These are phyloP conservation scores for Drosophila formosana DNA, from an alignment of 2,888 invertebrate genomes.

Conservation along the genomic window DNA sequence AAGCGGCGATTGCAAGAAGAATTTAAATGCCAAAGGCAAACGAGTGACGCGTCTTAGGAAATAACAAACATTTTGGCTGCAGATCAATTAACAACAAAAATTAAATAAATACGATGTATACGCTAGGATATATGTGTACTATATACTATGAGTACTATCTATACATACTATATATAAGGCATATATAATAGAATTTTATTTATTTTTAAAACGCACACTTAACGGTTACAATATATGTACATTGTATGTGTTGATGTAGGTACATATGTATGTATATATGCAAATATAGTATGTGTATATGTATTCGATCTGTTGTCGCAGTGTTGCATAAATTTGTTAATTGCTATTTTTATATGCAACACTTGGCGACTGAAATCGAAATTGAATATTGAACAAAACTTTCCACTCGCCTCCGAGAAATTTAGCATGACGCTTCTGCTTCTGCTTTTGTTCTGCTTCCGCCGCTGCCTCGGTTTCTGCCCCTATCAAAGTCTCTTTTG, in stretches of 20 bases:
- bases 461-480: constrained; percentile 2
- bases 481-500: not conserved
- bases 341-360: constrained; percentile 71
- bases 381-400: constrained; percentile 66
- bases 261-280: constrained; percentile 2
- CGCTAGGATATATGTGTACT: constrained; percentile 15
- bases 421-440: constrained; percentile 45
- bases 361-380: constrained; percentile 60
- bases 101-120: constrained; percentile 1
- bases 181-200: constrained; percentile 24
- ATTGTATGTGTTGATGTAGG: not conserved
- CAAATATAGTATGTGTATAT: constrained; percentile 3
- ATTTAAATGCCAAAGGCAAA: constrained; percentile 37
- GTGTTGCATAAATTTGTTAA: constrained; percentile 77
- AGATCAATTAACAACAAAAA: constrained; percentile 44
- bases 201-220: constrained; percentile 57
- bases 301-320: constrained; percentile 31
- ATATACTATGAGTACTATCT: constrained; percentile 3
- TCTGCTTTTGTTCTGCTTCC: not conserved
- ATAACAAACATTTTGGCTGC: constrained; percentile 52
- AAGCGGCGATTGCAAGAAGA: constrained; percentile 4
- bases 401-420: constrained; percentile 69
- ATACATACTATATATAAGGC: not conserved
- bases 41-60: constrained; percentile 45
- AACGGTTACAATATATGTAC: constrained; percentile 27